A percentile compares a stretch with the other conserved stretches of the same genome.
phyloP scores from a whole-genome alignment of 2,888 invertebrate species.

The Stratiomys singularior region DNA sequence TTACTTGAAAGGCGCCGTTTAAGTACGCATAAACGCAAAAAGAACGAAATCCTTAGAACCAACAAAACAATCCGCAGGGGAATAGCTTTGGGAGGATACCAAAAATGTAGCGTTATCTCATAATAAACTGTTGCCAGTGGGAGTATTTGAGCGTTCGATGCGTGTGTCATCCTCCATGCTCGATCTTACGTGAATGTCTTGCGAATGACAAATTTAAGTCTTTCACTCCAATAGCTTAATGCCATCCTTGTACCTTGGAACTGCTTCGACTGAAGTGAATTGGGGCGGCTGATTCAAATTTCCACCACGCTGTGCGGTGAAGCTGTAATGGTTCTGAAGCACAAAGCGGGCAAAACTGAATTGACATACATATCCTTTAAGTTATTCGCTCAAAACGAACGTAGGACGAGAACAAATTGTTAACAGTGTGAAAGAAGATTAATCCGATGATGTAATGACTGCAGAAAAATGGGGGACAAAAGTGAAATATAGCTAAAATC shows the following conservation, averaged over 20 bases:
- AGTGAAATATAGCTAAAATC: slow-evolving; percentile 33
- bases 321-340: neutral
- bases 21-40: neutral
- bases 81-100: neutral
- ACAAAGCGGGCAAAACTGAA: neutral
- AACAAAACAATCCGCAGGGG: neutral
- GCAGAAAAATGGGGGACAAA: slow-evolving; percentile 34
- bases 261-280: neutral
- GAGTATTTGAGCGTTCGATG: neutral
- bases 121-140: slow-evolving; percentile 21
- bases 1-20: neutral
- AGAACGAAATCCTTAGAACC: neutral
- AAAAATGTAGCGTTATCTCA: slow-evolving; percentile 27
- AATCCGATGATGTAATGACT: slow-evolving; percentile 52
- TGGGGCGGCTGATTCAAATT: neutral
- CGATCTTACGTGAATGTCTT: no score
- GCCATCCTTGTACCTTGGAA: neutral
- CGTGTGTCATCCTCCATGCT: neutral
- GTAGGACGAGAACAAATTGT: slow-evolving; percentile 24
- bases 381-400: slow-evolving; percentile 19
- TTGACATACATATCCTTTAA: slow-evolving; percentile 37
- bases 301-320: neutral
- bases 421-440: slow-evolving; percentile 47
- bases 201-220: slow-evolving; percentile 13
- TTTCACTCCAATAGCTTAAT: slow-evolving; percentile 1